Conservation (phyloP, 2,113 vertebrate species). For the Phocoena phocoena region DNA sequence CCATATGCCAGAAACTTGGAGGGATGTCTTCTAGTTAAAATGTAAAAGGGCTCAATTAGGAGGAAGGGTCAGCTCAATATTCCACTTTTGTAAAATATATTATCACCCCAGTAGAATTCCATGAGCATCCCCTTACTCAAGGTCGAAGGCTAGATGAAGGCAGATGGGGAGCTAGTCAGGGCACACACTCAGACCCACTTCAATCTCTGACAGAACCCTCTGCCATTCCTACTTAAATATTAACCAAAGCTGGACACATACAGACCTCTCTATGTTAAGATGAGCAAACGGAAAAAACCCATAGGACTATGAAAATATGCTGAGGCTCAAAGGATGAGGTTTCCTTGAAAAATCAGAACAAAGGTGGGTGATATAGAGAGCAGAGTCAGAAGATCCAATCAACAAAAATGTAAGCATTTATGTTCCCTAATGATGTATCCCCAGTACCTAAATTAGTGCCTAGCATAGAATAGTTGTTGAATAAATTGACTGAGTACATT, state of each 20-base stretch:
- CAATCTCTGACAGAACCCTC: not conserved
- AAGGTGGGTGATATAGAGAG: not conserved
- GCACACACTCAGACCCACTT: not conserved
- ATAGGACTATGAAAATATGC: not conserved
- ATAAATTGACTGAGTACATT: not conserved
- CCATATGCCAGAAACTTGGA: slow-evolving; percentile 49
- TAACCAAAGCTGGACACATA: not conserved
- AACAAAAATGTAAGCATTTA: not conserved
- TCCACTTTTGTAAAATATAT: not conserved
- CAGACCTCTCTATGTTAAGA: slow-evolving; percentile 23
- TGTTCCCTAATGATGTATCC: not conserved
- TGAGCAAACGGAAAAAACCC: slow-evolving; percentile 26
- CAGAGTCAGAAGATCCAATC: not conserved
- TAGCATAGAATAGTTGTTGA: slow-evolving; percentile 9
- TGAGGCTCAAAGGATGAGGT: not conserved
- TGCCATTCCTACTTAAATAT: not conserved
- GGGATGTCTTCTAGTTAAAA: slow-evolving; percentile 54
- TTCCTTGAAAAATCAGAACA: slow-evolving; percentile 17
- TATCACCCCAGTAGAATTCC: not conserved
- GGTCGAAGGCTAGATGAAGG: not conserved
- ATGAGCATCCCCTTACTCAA: not conserved
- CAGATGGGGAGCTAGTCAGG: not conserved
- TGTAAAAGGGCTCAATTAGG: not conserved
- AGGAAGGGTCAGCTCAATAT: slow-evolving; percentile 33
- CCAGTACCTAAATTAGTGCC: not conserved